Evolutionary conservation across 2,113 vertebrate genomes (phyloP).

Genomic region (Percina caprodes): DNA sequence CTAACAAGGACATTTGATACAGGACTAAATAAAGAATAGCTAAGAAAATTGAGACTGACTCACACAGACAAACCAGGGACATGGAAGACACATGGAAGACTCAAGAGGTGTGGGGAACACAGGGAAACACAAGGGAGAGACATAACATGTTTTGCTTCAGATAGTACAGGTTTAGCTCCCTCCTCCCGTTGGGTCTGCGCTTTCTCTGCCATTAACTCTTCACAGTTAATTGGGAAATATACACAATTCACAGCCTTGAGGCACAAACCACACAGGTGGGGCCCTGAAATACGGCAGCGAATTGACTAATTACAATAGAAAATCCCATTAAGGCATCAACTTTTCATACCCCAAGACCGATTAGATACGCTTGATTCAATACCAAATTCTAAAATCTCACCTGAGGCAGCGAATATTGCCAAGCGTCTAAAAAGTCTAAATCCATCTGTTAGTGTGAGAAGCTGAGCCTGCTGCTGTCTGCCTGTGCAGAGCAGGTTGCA

Average conservation of each 20-base stretch:
- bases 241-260: constrained; percentile 35
- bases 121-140: no score
- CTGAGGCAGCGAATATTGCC: constrained; percentile 67
- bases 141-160: no score
- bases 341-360: constrained; percentile 62
- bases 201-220: constrained; percentile 23
- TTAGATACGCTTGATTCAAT: constrained; percentile 70
- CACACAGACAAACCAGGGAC: no score
- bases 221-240: constrained; percentile 56
- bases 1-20: no score
- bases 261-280: constrained; percentile 42
- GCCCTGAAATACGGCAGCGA: constrained; percentile 33
- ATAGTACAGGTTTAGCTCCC: constrained; percentile 12
- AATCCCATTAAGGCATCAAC: constrained; percentile 64
- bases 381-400: constrained; percentile 68
- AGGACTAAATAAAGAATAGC: no score
- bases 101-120: no score
- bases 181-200: constrained; percentile 9
- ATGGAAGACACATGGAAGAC: no score
- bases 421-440: constrained; percentile 63
- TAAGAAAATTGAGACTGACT: no score
- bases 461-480: constrained; percentile 54
- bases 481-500: constrained; percentile 50
- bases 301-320: constrained; percentile 74
- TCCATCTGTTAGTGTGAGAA: constrained; percentile 56